Conservation (phyloP, 2,797 vertebrate species). For the Pseudomugil tenellus region DNA sequence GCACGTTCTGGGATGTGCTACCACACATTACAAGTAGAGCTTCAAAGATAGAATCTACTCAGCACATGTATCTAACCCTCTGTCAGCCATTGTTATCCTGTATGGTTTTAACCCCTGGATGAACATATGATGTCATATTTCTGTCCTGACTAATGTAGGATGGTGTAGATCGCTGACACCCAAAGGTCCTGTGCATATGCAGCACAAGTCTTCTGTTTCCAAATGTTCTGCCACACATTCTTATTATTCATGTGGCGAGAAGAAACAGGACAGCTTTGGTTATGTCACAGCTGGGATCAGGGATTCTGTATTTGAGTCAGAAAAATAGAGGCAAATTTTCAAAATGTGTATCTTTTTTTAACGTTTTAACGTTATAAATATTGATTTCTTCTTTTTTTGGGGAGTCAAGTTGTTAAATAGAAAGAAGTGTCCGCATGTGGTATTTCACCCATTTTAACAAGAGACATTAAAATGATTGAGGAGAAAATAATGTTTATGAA, state of each 20-base stretch:
- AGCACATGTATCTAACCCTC: slow-evolving; percentile 7
- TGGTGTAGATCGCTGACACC: slow-evolving; percentile 8
- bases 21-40: slow-evolving; percentile 24
- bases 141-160: slow-evolving; percentile 13
- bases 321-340: slow-evolving; percentile 9
- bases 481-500: slow-evolving; percentile 14
- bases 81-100: slow-evolving; percentile 9
- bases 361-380: slow-evolving; percentile 14
- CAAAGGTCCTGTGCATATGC: background rate
- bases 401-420: slow-evolving; percentile 1
- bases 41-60: slow-evolving; percentile 12
- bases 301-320: slow-evolving; percentile 1
- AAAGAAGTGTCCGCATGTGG: background rate
- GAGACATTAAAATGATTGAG: slow-evolving; percentile 7
- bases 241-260: slow-evolving; percentile 35
- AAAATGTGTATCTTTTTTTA: background rate
- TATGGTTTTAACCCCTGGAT: background rate
- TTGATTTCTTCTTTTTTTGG: background rate
- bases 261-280: slow-evolving; percentile 22
- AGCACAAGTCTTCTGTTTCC: background rate
- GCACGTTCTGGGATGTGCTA: slow-evolving; percentile 41
- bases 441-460: slow-evolving; percentile 25
- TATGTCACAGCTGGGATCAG: slow-evolving; percentile 5
- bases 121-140: slow-evolving; percentile 11
- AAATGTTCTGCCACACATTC: slow-evolving; percentile 24